These are phyloP conservation scores for Globodera ellingtonae DNA, from an alignment of 1,140 invertebrate genomes.

Conservation along the genomic window DNA sequence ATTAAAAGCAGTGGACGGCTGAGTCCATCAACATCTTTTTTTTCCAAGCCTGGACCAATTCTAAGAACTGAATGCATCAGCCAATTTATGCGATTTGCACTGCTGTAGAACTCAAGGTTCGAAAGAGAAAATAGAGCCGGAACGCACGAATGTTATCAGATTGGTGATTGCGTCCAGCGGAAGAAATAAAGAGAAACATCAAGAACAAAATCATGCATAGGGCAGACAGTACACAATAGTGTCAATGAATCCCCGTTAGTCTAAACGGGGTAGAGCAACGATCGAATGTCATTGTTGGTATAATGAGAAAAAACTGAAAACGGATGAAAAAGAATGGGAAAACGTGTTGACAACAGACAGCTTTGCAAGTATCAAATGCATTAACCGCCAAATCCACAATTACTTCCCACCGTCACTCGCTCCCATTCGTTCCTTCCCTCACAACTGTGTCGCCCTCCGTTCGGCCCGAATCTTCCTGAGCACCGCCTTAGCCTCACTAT, in stretches of 20 bases:
- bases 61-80: background rate
- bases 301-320: background rate
- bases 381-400: background rate
- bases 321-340: background rate
- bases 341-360: background rate
- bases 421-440: background rate
- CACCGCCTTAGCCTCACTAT: slow-evolving; percentile 8
- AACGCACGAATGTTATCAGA: slow-evolving; percentile 29
- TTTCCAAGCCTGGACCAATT: background rate
- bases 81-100: background rate
- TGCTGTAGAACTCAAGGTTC: background rate
- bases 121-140: background rate
- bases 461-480: slow-evolving; percentile 9
- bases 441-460: slow-evolving; percentile 8
- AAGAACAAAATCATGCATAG: slow-evolving; percentile 6
- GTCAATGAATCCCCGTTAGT: background rate
- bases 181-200: slow-evolving; percentile 1
- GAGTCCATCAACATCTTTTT: background rate
- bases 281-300: background rate
- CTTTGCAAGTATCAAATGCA: background rate
- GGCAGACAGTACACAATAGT: slow-evolving; percentile 6
- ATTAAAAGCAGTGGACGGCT: background rate
- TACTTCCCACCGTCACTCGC: background rate
- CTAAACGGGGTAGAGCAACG: background rate
- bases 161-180: slow-evolving; percentile 28